Percentiles rank a stretch among this genome's conserved stretches.
Conservation (phyloP, 35 echinoderm and acorn worm genomes). For the Amphiura filiformis region DNA sequence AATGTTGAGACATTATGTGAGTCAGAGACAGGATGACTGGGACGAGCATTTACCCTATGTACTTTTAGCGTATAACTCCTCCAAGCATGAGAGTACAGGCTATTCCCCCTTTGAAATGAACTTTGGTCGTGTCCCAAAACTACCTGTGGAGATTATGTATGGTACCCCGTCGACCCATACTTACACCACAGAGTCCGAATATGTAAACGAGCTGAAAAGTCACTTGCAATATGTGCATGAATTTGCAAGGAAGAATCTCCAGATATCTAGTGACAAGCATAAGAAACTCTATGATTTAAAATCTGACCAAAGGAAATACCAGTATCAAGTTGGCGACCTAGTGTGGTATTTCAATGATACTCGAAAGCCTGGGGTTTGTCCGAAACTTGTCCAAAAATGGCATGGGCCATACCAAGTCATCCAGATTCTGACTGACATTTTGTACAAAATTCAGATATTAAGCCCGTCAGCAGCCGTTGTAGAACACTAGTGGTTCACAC, state of each 20-base stretch:
- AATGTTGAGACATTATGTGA: conserved; percentile 34
- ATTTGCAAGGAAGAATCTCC: conserved; percentile 9
- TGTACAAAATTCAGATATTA: no score
- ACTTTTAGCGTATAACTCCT: conserved; percentile 25
- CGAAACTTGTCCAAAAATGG: not conserved
- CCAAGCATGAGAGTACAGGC: conserved; percentile 49
- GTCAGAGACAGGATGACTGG: conserved; percentile 51
- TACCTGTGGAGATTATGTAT: conserved; percentile 35
- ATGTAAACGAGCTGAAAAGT: not conserved
- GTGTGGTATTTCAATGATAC: not conserved
- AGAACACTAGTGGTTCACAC: no score
- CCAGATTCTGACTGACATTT: no score
- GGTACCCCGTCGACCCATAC: not conserved
- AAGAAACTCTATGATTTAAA: not conserved
- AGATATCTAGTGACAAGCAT: conserved; percentile 19
- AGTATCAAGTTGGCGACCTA: not conserved
- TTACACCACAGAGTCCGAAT: not conserved
- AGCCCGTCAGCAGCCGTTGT: no score
- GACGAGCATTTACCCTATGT: conserved; percentile 44
- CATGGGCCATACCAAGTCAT: not conserved
- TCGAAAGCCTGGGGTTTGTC: not conserved
- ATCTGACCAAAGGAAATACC: not conserved
- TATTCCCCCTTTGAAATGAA: conserved; percentile 54
- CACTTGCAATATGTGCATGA: not conserved
- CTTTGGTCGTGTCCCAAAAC: conserved; percentile 22